Percentiles rank a stretch among this genome's conserved stretches.
phyloP scores from a whole-genome alignment of 2,797 vertebrate species.

The Danio choprae region DNA sequence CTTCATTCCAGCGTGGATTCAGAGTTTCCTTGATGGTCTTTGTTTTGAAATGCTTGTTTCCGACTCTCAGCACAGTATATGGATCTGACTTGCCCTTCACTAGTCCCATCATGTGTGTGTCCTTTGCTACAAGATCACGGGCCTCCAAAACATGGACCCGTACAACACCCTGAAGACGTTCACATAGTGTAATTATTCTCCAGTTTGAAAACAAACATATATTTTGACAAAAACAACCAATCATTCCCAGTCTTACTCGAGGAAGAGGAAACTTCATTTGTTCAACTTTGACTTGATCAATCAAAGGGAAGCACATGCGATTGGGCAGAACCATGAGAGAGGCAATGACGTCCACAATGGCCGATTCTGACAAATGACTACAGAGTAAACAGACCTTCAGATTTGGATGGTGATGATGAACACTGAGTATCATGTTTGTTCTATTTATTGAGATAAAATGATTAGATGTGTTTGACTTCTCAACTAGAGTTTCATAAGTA shows the following conservation, averaged over 20 bases:
- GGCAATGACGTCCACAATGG: conserved; percentile 90
- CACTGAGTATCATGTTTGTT: not conserved
- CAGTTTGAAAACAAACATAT: not conserved
- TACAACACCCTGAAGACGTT: conserved; percentile 84
- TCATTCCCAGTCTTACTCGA: conserved; percentile 69
- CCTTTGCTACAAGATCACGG: conserved; percentile 87
- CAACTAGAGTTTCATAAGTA: not conserved
- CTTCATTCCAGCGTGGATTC: conserved; percentile 89
- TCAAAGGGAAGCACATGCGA: conserved; percentile 90
- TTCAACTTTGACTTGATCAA: conserved; percentile 89
- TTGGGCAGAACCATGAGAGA: conserved; percentile 93
- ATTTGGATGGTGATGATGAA: not conserved
- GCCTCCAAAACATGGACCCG: conserved; percentile 89
- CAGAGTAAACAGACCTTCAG: conserved; percentile 14
- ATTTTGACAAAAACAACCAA: not conserved
- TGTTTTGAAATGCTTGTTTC: conserved; percentile 81
- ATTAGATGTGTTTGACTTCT: not conserved
- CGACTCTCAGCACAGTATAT: conserved; percentile 85
- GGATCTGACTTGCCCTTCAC: conserved; percentile 95
- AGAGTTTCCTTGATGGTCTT: conserved; percentile 87
- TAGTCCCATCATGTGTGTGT: conserved; percentile 87
- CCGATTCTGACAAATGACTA: conserved; percentile 86
- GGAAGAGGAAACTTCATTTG: conserved; percentile 91
- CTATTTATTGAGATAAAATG: not conserved
- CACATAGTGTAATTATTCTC: not conserved